phyloP scores from a whole-genome alignment of 2,113 vertebrate species.

The Trachemys scripta region DNA sequence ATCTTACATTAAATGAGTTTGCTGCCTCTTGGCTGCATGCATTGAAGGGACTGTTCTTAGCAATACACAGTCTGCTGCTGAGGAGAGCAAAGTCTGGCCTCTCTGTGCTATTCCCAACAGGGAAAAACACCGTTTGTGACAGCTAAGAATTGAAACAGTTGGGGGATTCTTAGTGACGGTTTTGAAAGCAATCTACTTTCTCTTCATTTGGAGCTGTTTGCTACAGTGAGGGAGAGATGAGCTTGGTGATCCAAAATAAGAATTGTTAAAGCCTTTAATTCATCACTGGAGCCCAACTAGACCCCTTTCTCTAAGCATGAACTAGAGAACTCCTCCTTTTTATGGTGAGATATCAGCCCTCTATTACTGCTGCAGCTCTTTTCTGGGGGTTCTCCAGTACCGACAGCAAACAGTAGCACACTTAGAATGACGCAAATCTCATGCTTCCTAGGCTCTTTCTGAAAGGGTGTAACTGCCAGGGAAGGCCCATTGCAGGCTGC shows the following conservation, averaged over 20 bases:
- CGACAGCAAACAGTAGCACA: not conserved
- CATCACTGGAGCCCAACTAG: constrained; percentile 51
- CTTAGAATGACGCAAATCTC: not conserved
- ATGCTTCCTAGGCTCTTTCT: not conserved
- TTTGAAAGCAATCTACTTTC: constrained; percentile 47
- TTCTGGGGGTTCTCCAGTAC: not conserved
- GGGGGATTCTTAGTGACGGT: constrained; percentile 50
- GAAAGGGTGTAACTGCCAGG: not conserved
- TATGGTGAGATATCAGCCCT: not conserved
- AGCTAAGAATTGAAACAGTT: constrained; percentile 56
- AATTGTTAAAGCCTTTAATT: constrained; percentile 71
- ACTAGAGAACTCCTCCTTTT: constrained; percentile 54
- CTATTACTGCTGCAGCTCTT: constrained; percentile 28
- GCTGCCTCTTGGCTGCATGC: not conserved
- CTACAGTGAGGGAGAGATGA: constrained; percentile 31
- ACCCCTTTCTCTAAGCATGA: constrained; percentile 28
- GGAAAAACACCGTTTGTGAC: constrained; percentile 36
- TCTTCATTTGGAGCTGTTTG: not conserved
- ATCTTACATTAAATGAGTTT: rapidly evolving
- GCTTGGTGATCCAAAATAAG: constrained; percentile 62
- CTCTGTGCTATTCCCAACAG: constrained; percentile 55
- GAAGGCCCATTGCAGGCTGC: not conserved
- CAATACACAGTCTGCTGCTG: not conserved
- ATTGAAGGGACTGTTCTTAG: not conserved
- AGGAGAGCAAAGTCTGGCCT: constrained; percentile 53